Base-by-base conservation (phyloP, 2,888 invertebrate genomes). In the Lottia gigantea region DNA sequence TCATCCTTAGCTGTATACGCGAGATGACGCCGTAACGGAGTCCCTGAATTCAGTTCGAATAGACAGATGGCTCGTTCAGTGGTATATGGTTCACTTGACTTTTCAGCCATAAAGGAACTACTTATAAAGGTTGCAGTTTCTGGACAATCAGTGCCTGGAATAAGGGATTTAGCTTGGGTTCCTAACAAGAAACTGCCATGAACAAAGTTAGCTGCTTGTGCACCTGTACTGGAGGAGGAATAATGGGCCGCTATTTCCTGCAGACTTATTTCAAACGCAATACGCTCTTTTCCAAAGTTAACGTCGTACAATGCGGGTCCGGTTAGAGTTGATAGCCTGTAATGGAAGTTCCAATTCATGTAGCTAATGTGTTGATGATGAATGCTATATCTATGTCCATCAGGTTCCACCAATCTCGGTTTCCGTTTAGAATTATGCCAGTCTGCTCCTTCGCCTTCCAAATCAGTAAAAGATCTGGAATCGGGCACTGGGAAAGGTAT, bases 31-130 rank as follows among this genome's bases (percentile, higher is more conserved):
- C 85, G 74, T 11, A 86, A 74, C 0, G 85, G 85, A 14, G 77
- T 72, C 6, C 79, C 84, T 7, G 80, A 80, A 70, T 82, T 80
- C 61, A 78, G 78, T 69, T 86, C 86, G 55, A 86, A 86, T 8
- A 86, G 67, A 71, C 86, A 86, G 46, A 80, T 80, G 7, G 81
- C 71, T 6, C 76, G 67, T 15, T 71, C 62, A 0, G 68, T 66
- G 14, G 63, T 65, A 0, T 71, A 45, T 4, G 76, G 71, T 47
- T 74, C 67, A 12, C 76, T 77, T 15, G n/a, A 23, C 65, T 23
- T 40, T 45, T 74, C 73, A 12, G 49, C 63, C 23, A 74, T 25
- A 62, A 73, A 67, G 11, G 73, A 68, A n/a, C 79, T 71, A 19
- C 71, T 72, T 19, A 76, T 68, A 66, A 76, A 83, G 0, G 80